Evolutionary conservation across 2,113 vertebrate genomes (phyloP).

Genomic region (Dromiciops gliroides): DNA sequence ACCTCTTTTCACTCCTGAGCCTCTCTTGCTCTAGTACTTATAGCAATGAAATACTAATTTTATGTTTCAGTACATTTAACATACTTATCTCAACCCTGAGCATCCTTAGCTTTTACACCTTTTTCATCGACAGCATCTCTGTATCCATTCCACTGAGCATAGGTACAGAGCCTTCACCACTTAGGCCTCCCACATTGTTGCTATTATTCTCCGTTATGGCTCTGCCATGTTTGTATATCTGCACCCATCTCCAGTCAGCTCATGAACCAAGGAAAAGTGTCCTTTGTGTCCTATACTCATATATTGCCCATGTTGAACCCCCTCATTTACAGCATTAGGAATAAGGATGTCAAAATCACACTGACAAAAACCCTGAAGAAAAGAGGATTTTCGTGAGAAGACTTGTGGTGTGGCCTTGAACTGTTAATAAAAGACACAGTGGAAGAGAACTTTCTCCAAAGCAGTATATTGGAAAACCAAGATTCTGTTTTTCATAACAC

Average conservation of each 20-base stretch:
- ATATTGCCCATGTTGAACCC: slow-evolving; percentile 63
- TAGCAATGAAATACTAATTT: slow-evolving; percentile 35
- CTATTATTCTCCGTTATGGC: slow-evolving; percentile 54
- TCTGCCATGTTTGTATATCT: slow-evolving; percentile 33
- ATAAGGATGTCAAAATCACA: slow-evolving; percentile 58
- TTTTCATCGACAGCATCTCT: slow-evolving; percentile 67
- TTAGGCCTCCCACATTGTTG: slow-evolving; percentile 55
- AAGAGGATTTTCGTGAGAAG: neutral
- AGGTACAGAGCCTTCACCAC: slow-evolving; percentile 64
- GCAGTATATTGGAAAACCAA: too few relatives aligned
- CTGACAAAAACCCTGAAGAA: slow-evolving; percentile 38
- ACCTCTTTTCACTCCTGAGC: slow-evolving; percentile 73
- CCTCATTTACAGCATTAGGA: slow-evolving; percentile 65
- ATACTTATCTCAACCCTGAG: slow-evolving; percentile 34
- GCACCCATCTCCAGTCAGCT: neutral
- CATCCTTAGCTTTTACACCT: slow-evolving; percentile 62
- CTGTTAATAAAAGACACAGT: too few relatives aligned
- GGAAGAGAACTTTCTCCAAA: too few relatives aligned
- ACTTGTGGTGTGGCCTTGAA: neutral
- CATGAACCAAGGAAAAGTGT: slow-evolving; percentile 7
- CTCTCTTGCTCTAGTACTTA: slow-evolving; percentile 60
- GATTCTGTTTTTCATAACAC: too few relatives aligned
- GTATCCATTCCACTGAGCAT: slow-evolving; percentile 33
- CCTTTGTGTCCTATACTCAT: slow-evolving; percentile 42
- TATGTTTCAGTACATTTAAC: slow-evolving; percentile 26